Evolutionary conservation across 2,113 vertebrate genomes (phyloP).

Genomic region (Hippocampus mohnikei): DNA sequence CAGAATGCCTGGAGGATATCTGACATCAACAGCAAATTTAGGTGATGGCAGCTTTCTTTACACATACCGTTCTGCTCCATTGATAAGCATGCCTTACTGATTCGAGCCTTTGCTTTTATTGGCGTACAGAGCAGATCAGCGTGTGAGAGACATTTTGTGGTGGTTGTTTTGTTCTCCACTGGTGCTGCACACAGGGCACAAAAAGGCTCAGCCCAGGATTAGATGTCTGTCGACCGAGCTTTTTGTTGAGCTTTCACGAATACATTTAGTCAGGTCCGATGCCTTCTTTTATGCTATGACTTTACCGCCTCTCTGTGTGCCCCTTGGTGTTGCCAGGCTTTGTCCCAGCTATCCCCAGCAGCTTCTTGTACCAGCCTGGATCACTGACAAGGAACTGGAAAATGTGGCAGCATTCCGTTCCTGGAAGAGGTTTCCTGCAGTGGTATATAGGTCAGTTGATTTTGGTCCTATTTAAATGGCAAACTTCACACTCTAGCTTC

Average conservation of each 20-base stretch:
- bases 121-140: conserved; percentile 19
- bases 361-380: conserved; percentile 91
- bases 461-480: conserved; percentile 18
- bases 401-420: conserved; percentile 93
- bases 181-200: conserved; percentile 31
- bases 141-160: conserved; percentile 34
- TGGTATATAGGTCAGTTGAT: conserved; percentile 87
- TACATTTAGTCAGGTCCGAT: conserved; percentile 15
- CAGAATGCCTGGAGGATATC: conserved; percentile 97
- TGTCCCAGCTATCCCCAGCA: conserved; percentile 96
- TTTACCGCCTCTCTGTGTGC: conserved; percentile 19
- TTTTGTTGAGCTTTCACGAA: conserved; percentile 37
- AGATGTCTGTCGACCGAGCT: conserved; percentile 49
- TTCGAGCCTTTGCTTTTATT: conserved; percentile 29
- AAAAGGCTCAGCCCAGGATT: conserved; percentile 44
- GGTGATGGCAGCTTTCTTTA: conserved; percentile 64
- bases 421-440: conserved; percentile 95
- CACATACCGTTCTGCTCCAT: conserved; percentile 14
- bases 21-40: conserved; percentile 97
- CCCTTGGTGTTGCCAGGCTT: conserved; percentile 72
- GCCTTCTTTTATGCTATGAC: conserved; percentile 6
- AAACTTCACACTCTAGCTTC: not conserved
- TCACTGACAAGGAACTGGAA: conserved; percentile 96
- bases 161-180: conserved; percentile 44
- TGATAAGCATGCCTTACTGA: conserved; percentile 1